phyloP scores from a whole-genome alignment of 2,113 vertebrate species.

The Mesocricetus auratus region DNA sequence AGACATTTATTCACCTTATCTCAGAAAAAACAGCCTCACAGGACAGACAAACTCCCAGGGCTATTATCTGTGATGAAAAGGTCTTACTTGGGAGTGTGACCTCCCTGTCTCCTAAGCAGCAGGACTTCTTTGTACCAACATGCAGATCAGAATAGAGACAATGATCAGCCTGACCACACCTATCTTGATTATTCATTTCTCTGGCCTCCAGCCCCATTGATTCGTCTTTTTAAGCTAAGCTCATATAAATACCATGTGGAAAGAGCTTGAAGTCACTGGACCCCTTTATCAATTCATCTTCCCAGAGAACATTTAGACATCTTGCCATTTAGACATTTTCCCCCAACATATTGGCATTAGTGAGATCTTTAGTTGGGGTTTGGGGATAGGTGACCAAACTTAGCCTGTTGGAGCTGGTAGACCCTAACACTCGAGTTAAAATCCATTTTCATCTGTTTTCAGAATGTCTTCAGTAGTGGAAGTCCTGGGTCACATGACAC shows the following conservation, averaged over 20 bases:
- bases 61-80: background rate
- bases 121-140: background rate
- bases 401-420: background rate
- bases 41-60: background rate
- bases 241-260: no score
- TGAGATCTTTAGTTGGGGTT: background rate
- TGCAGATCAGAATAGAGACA: background rate
- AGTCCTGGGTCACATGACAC: background rate
- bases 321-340: background rate
- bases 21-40: background rate
- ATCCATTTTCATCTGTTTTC: background rate
- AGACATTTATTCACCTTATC: background rate
- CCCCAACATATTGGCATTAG: no score
- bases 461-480: background rate
- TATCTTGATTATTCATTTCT: background rate
- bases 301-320: background rate
- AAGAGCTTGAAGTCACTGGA: background rate
- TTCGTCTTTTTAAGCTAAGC: background rate
- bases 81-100: background rate
- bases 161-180: no score
- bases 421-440: background rate
- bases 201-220: background rate
- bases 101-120: background rate
- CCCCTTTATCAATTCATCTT: background rate
- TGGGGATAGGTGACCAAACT: background rate